Evolutionary conservation across 2,797 vertebrate genomes (phyloP), one percentile per base, ranked within the genome.

Genomic region (Micrastur ruficollis): DNA sequence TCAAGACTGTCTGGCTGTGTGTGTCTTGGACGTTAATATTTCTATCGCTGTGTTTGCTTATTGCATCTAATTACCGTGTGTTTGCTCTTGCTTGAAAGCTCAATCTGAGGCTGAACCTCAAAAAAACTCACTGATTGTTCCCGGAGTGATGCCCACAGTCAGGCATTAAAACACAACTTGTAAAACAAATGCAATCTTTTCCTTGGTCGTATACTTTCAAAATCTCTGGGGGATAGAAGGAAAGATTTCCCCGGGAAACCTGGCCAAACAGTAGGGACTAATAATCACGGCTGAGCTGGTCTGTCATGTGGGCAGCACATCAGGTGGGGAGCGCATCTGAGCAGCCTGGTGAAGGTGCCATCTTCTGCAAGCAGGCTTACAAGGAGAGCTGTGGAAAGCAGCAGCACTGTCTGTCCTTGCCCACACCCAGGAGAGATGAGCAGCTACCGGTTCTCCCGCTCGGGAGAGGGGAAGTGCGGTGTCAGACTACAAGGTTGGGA

Each of bases 291-390:
- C 36, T 67, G 81, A 75, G 62, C 36, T 12, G 12, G 25, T 40
- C 55, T 73, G 50, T 34, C 20, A 1, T 0, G 1, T 49, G 38
- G 78, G 38, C 50, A 85, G 52, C 40, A 6, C 2, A 0, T 8
- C 2, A 1, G 6, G 7, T 16, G 29, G 36, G 52, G 68, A 53
- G 58, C 1, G 2, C 14, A 4, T 56, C 49, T 9, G 47, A 81
- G 58, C n/a, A 40, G 5, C 75, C 25, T 6, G n/a, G 14, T 22
- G 71, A n/a, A 70, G 79, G 19, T 59, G 68, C 80, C 26, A 9
- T 67, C 36, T 32, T 61, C 55, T 66, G 40, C 59, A 19, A 6
- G 25, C 36, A 50, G 42, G 15, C 29, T 83, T 31, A n/a, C 14
- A 32, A 14, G 59, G 21, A 71, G 55, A 23, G 40, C 58, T 49